phyloP scores from a whole-genome alignment of 1,140 invertebrate species.

The Brachionus sp. region DNA sequence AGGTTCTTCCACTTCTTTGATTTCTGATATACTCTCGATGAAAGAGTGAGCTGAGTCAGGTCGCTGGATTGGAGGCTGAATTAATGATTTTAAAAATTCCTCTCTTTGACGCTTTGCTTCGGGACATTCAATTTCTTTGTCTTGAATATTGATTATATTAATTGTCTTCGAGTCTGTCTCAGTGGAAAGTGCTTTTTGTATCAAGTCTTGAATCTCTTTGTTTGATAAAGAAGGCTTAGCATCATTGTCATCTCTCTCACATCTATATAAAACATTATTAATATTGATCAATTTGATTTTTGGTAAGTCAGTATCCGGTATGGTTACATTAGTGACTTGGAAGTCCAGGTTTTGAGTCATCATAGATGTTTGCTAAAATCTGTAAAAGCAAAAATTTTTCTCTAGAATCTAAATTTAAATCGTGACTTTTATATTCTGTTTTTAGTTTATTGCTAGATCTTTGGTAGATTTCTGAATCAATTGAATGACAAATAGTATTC shows the following conservation, averaged over 20 bases:
- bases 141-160: constrained; percentile 10
- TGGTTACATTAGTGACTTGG: background rate
- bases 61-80: background rate
- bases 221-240: background rate
- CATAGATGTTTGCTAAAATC: background rate
- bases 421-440: background rate
- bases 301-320: constrained; percentile 1
- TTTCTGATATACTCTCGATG: constrained; percentile 16
- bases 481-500: background rate
- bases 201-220: background rate
- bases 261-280: constrained; percentile 27
- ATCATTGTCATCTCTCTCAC: background rate
- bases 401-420: background rate
- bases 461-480: background rate
- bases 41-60: background rate
- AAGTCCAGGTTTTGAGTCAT: background rate
- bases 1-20: constrained; percentile 7
- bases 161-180: background rate
- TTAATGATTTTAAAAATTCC: background rate
- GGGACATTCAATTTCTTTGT: background rate
- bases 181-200: background rate
- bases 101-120: background rate
- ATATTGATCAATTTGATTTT: constrained; percentile 29
- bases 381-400: background rate
- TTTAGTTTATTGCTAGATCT: background rate